Evolutionary conservation across 30 jellyfish, hydroid and myxozoan species (phyloP), one percentile per base, ranked within the genome.

Genomic region (Hydra vulgaris): DNA sequence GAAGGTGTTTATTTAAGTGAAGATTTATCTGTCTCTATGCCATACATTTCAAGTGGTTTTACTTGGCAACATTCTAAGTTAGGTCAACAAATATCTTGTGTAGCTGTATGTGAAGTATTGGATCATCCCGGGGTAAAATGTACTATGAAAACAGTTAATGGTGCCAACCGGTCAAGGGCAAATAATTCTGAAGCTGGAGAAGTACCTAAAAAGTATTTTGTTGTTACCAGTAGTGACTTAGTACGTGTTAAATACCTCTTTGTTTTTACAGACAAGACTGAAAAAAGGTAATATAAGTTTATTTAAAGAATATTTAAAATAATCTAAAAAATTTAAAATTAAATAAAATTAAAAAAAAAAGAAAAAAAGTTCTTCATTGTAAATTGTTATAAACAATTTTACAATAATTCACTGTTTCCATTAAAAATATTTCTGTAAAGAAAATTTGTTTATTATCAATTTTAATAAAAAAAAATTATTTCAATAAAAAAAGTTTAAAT

Each of bases 101-200:
- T 90, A 74, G 97, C 96, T 0, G 94, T 90, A 54, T 90, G 97
- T 79, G 96, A 90, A 71, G 76, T 86, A 15, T 71, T 90, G 54
- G 95, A 90, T 83, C 97, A 90, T 74, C 97, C 97, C 0, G 90
- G 89, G 18, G 97, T 90, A 1, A 90, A 90, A 78, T 90, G 90
- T 78, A 69, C 86, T 67, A 81, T 78, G 0, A 88, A 86, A 21
- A 53, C 74, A 7, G 74, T 54, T 17, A 81, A 73, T 69, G 66
- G 73, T 18, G 26, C 25, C 21, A 27, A 83, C n/a, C 77, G 97
- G 66, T 67, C 93, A 5, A 88, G 89, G 0, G 97, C 97, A n/a
- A 69, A 82, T 54, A 90, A 79, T 80, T 74, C 97, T 8, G 88
- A 84, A 74, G 89, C 86, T 22, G 97, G 97, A 1, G 97, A 90